These are phyloP conservation scores for Cephalopholis sonnerati DNA, from an alignment of 2,113 vertebrate species.

Conservation along the genomic window DNA sequence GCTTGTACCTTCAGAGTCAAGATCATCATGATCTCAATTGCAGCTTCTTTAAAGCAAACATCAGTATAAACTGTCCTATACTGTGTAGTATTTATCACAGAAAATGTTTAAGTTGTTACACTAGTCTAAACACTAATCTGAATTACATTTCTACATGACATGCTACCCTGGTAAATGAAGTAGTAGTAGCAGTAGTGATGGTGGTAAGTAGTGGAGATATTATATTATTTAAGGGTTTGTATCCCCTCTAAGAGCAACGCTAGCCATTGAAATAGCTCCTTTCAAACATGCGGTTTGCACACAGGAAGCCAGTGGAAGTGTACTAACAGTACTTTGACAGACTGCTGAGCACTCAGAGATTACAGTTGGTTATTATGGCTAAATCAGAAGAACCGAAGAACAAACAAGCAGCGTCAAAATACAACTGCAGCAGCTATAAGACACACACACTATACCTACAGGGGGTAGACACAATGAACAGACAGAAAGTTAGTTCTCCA, in stretches of 20 bases:
- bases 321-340: conserved; percentile 34
- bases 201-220: background rate
- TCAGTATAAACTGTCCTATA: background rate
- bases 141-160: background rate
- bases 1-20: background rate
- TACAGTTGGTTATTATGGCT: conserved; percentile 34
- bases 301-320: conserved; percentile 39
- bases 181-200: background rate
- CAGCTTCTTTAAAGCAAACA: conserved; percentile 4
- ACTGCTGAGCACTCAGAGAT: conserved; percentile 50
- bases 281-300: conserved; percentile 42
- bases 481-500: background rate
- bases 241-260: background rate
- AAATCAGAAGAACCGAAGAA: conserved; percentile 41
- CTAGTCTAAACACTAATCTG: background rate
- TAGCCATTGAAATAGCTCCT: conserved; percentile 19
- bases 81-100: background rate
- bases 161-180: background rate
- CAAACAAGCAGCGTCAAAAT: conserved; percentile 22
- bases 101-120: background rate
- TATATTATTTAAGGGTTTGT: conserved; percentile 19
- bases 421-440: conserved; percentile 34
- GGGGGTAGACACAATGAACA: conserved; percentile 9
- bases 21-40: background rate
- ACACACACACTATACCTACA: background rate